Percentiles rank a stretch among this genome's conserved stretches.
phyloP scores from a whole-genome alignment of 2,113 vertebrate species.

The Mionectes macconnelli region DNA sequence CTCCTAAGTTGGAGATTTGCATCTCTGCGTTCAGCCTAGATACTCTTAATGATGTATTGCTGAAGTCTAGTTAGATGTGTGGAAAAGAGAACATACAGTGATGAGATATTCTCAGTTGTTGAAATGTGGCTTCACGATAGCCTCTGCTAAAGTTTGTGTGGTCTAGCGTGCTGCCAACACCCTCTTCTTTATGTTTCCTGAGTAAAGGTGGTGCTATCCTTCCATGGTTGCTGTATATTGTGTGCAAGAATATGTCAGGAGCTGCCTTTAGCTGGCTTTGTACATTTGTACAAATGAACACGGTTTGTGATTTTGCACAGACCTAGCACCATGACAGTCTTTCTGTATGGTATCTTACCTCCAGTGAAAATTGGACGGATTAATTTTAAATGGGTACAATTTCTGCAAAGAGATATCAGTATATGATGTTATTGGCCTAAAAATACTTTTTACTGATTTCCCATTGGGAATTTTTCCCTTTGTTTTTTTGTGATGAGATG shows the following conservation, averaged over 20 bases:
- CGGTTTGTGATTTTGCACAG: background rate
- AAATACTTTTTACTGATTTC: background rate
- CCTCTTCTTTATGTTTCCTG: background rate
- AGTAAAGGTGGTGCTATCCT: background rate
- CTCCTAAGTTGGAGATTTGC: background rate
- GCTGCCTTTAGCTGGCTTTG: background rate
- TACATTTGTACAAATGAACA: background rate
- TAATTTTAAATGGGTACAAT: background rate
- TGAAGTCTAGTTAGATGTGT: background rate
- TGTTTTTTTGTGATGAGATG: background rate
- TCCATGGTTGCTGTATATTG: background rate
- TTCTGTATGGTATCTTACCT: background rate
- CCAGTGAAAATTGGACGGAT: background rate
- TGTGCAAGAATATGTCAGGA: background rate
- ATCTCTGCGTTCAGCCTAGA: background rate
- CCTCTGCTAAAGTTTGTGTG: accelerated
- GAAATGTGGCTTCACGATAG: background rate
- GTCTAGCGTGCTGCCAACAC: background rate
- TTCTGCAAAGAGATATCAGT: background rate
- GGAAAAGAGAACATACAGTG: background rate
- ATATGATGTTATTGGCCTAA: background rate
- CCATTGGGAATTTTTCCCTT: background rate
- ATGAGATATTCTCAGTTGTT: background rate
- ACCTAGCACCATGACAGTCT: background rate
- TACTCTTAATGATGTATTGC: background rate